These are phyloP conservation scores for Pseudochirops corinnae DNA, from an alignment of 2,797 vertebrate species.

Conservation along the genomic window DNA sequence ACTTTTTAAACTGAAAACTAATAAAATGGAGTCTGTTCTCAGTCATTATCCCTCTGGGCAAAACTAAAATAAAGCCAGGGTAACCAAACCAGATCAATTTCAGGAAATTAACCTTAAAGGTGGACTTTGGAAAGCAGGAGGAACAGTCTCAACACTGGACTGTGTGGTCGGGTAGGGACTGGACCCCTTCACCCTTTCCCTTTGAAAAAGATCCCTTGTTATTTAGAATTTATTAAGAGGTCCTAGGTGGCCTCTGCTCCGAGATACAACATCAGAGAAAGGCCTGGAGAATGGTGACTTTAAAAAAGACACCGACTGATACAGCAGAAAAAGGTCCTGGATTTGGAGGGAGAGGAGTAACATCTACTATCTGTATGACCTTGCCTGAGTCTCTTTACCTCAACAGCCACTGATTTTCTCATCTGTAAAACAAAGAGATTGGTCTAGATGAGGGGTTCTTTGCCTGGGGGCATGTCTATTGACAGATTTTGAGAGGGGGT, in stretches of 20 bases:
- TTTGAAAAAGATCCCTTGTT: slow-evolving; percentile 43
- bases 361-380: background rate
- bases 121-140: slow-evolving; percentile 66
- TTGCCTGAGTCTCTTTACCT: background rate
- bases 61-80: slow-evolving; percentile 56
- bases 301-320: background rate
- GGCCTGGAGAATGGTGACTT: background rate
- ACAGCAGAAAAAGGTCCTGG: background rate
- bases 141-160: slow-evolving; percentile 7
- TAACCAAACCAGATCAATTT: slow-evolving; percentile 42
- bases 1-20: slow-evolving; percentile 39
- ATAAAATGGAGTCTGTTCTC: slow-evolving; percentile 13
- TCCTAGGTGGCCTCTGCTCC: slow-evolving; percentile 63
- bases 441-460: background rate
- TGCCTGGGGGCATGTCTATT: background rate
- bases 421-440: background rate
- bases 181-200: slow-evolving; percentile 3
- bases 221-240: slow-evolving; percentile 62
- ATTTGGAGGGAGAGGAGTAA: background rate
- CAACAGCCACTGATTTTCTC: background rate
- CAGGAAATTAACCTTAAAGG: slow-evolving; percentile 75
- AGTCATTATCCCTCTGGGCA: slow-evolving; percentile 50
- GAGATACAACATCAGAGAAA: background rate
- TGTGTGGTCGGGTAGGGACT: background rate
- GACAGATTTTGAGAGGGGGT: background rate